Evolutionary conservation across 2,888 invertebrate genomes (phyloP), one percentile per base, ranked within the genome.

Genomic region (Dusona sp.): DNA sequence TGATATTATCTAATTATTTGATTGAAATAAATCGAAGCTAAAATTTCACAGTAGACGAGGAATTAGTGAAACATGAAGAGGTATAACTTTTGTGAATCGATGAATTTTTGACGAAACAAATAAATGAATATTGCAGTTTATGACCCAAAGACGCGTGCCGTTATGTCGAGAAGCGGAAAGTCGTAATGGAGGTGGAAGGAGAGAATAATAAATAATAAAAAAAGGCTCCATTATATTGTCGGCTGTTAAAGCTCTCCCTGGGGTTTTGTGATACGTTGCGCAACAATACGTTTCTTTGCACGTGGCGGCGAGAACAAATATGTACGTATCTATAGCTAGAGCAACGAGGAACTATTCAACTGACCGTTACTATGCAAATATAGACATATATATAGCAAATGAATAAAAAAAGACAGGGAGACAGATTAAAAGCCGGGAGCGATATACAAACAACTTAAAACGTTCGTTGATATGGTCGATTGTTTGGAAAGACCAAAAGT

Each of bases 351-450:
- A 86, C 83, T 80, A 83, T 86, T 86, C 86, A 83, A 73, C 80
- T 86, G 72, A 86, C 86, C 86, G 86, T 86, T 86, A 86, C 80
- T 83, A 83, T 83, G 86, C 86, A 86, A 86, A 86, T 86, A 80
- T 73, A 75, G 79, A 45, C 25, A 25, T 25, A 72, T 70, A 68
- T 25, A 48, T 70, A 45, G 61, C 54, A 51, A 79, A 25, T 36
- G 42, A 70, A 42, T n/a, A 75, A 36, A 72, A 19, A 45, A 33
- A 64, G 38, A 65, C 48, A 67, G 33, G 67, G 51, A 77, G 51
- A 83, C 13, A 65, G 42, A 81, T 29, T 57, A 45, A 81, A 83
- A 57, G 33, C 79, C 74, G 54, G 48, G 79, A 86, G 38, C 79
- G 85, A 86, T 79, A 79, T 64, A 75, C 74, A n/a, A 33, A 29